Conservation (phyloP, 2,888 invertebrate species). For the Alitta virens region DNA sequence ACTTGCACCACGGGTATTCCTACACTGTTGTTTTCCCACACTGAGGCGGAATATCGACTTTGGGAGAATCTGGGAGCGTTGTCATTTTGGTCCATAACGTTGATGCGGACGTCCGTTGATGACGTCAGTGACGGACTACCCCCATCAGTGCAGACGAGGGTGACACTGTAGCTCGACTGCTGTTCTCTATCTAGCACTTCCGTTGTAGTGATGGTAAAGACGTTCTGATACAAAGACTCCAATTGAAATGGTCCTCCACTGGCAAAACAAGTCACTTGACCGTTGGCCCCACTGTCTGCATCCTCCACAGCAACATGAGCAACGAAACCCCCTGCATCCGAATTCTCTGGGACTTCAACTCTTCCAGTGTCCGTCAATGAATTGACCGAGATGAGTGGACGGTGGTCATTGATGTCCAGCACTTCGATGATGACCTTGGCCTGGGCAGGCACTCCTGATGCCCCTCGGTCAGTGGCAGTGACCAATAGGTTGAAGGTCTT, state of each 20-base stretch:
- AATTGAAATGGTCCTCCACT: constrained; percentile 9
- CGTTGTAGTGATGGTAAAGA: constrained; percentile 12
- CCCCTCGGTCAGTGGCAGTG: constrained; percentile 10
- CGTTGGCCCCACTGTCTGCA: constrained; percentile 13
- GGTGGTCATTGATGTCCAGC: constrained; percentile 12
- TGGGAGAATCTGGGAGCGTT: constrained; percentile 7
- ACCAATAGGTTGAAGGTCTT: constrained; percentile 11
- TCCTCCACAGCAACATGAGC: constrained; percentile 15
- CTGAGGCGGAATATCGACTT: neutral
- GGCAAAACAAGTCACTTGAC: constrained; percentile 5
- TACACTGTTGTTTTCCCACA: constrained; percentile 5
- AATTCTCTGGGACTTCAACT: constrained; percentile 20
- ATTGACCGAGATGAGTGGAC: constrained; percentile 3
- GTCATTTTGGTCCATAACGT: constrained; percentile 13
- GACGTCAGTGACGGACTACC: constrained; percentile 2
- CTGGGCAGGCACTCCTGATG: constrained; percentile 8
- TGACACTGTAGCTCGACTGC: constrained; percentile 3
- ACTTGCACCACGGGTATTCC: constrained; percentile 4
- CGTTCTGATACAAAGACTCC: neutral
- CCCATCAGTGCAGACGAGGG: constrained; percentile 3
- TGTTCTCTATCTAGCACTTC: constrained; percentile 11
- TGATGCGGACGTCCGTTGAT: constrained; percentile 2
- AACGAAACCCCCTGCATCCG: constrained; percentile 14
- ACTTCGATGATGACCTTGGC: constrained; percentile 9
- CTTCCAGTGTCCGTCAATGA: constrained; percentile 6